Conservation (phyloP, 2,888 invertebrate genomes). For the Pyrrhia umbra region DNA sequence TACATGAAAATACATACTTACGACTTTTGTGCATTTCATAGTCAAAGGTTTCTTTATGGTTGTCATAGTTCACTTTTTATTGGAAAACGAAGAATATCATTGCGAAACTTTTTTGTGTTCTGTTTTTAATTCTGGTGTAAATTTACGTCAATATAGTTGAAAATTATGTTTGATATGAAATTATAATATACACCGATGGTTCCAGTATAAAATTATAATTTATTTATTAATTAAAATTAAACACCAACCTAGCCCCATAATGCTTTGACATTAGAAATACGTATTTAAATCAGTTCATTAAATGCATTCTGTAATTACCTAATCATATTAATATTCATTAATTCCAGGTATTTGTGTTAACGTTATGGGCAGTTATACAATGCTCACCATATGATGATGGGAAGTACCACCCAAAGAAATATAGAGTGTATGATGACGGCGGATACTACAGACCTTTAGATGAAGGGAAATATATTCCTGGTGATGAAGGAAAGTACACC, state of each 20-base stretch:
- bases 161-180: background rate
- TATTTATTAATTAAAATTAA: conserved; percentile 17
- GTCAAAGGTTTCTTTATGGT: conserved; percentile 21
- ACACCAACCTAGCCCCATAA: conserved; percentile 14
- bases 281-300: conserved; percentile 21
- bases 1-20: conserved; percentile 15
- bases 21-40: conserved; percentile 16
- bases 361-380: conserved; percentile 70
- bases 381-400: conserved; percentile 78
- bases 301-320: conserved; percentile 8
- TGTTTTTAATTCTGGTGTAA: background rate
- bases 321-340: conserved; percentile 25
- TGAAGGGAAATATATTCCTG: conserved; percentile 89
- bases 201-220: conserved; percentile 18
- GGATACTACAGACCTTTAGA: conserved; percentile 81
- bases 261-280: conserved; percentile 27
- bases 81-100: no score
- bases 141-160: background rate
- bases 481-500: conserved; percentile 88
- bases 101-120: no score
- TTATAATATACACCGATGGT: conserved; percentile 2
- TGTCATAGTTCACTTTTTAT: background rate
- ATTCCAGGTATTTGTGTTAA: conserved; percentile 76
- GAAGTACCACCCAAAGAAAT: conserved; percentile 79
- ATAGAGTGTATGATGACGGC: conserved; percentile 80